A percentile compares a stretch with the other conserved stretches of the same genome.
Conservation (phyloP, 2,888 invertebrate species). For the Plemyria rubiginata region DNA sequence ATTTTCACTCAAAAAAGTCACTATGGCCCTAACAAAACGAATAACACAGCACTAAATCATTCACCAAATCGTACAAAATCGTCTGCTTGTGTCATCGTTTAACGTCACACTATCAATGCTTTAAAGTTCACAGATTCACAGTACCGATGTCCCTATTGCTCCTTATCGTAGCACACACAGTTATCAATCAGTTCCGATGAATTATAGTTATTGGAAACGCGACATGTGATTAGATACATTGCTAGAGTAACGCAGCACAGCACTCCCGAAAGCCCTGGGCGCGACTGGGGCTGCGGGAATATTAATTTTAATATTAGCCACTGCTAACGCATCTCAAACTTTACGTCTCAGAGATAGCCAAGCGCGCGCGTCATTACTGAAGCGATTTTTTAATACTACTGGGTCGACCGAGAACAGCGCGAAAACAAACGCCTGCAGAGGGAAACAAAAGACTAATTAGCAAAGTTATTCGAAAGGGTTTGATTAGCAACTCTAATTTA, state of each 20-base stretch:
- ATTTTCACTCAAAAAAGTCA: conserved; percentile 66
- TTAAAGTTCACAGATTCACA: conserved; percentile 52
- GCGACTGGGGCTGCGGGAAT: conserved; percentile 79
- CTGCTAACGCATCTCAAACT: conserved; percentile 70
- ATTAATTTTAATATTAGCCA: conserved; percentile 83
- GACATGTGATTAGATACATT: conserved; percentile 69
- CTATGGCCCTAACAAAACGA: conserved; percentile 52
- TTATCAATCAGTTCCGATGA: conserved; percentile 67
- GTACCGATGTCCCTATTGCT: conserved; percentile 47
- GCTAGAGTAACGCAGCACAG: conserved; percentile 62
- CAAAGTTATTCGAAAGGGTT: conserved; percentile 47
- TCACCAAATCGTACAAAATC: conserved; percentile 48
- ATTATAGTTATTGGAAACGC: conserved; percentile 61
- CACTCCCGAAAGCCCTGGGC: conserved; percentile 71
- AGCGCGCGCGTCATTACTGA: conserved; percentile 28
- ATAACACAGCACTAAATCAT: conserved; percentile 57
- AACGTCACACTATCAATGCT: conserved; percentile 51
- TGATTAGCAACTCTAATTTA: conserved; percentile 55
- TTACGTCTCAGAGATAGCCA: conserved; percentile 42
- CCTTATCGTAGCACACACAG: conserved; percentile 77
- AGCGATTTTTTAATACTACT: conserved; percentile 31
- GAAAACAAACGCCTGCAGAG: conserved; percentile 46
- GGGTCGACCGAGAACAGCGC: conserved; percentile 33
- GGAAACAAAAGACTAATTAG: conserved; percentile 57
- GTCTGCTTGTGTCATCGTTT: conserved; percentile 49